These are phyloP conservation scores for Chrosomus eos DNA, from an alignment of 2,797 vertebrate genomes.

Conservation along the genomic window DNA sequence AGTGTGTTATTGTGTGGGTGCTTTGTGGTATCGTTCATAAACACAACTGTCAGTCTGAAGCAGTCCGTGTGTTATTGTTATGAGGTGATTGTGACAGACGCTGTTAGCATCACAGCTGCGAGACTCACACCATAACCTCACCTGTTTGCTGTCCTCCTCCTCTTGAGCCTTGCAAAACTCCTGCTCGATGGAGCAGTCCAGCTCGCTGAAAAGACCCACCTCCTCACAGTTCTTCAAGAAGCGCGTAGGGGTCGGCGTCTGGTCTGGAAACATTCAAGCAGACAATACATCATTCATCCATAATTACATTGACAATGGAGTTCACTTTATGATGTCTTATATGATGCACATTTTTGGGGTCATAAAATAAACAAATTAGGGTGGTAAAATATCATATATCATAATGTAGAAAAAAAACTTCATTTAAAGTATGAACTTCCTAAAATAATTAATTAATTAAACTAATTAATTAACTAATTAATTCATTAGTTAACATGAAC, in stretches of 20 bases:
- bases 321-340: neutral
- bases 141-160: conserved; percentile 96
- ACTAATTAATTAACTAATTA: no score
- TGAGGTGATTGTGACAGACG: conserved; percentile 49
- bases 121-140: conserved; percentile 62
- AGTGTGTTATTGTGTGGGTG: neutral
- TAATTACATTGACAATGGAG: neutral
- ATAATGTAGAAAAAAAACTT: neutral
- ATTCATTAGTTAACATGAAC: no score
- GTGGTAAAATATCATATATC: neutral
- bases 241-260: conserved; percentile 96
- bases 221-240: conserved; percentile 99
- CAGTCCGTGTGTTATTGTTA: conserved; percentile 42
- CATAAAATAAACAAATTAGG: neutral
- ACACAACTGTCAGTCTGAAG: conserved; percentile 24
- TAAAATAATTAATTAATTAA: no score
- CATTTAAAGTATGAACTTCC: neutral
- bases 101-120: conserved; percentile 55
- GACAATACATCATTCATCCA: neutral
- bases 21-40: conserved; percentile 25
- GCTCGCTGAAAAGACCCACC: conserved; percentile 95
- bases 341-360: neutral
- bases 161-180: conserved; percentile 98
- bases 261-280: conserved; percentile 78
- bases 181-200: conserved; percentile 96